phyloP scores from a whole-genome alignment of 1,140 invertebrate species.

The Chelonus insularis region DNA sequence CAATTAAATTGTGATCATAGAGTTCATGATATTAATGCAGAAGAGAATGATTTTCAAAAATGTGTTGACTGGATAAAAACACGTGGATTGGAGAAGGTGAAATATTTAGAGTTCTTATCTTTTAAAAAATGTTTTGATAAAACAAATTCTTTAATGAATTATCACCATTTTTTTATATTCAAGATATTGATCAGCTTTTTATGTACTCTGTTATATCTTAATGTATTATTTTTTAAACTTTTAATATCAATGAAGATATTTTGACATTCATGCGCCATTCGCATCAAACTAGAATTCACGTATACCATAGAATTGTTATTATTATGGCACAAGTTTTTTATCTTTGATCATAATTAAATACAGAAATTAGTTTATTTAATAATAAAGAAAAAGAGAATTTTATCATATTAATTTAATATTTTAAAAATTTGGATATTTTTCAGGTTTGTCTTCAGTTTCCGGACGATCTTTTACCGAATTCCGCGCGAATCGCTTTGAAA shows the following conservation, averaged over 20 bases:
- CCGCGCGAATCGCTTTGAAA: slow-evolving; percentile 68
- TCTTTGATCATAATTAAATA: not conserved
- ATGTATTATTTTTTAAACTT: slow-evolving; percentile 1
- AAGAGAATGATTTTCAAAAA: slow-evolving; percentile 59
- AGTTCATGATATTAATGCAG: not conserved
- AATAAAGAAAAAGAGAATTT: not conserved
- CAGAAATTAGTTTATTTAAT: not conserved
- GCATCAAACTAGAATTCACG: slow-evolving; percentile 2
- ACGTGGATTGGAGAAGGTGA: slow-evolving; percentile 69
- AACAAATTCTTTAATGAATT: too few relatives aligned
- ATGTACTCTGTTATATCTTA: not conserved
- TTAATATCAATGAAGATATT: too few relatives aligned
- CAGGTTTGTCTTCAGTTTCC: slow-evolving; percentile 92
- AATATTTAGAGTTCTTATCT: slow-evolving; percentile 11
- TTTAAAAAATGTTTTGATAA: slow-evolving; percentile 1
- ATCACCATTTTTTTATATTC: too few relatives aligned
- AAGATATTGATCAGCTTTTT: slow-evolving; percentile 29
- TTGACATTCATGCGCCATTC: slow-evolving; percentile 7
- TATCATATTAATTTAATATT: not conserved
- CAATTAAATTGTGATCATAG: not conserved
- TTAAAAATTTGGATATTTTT: slow-evolving; percentile 35
- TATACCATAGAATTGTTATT: not conserved
- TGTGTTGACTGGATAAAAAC: slow-evolving; percentile 71
- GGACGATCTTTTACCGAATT: slow-evolving; percentile 75
- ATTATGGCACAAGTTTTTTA: not conserved